Evolutionary conservation across 2,113 vertebrate species (phyloP), one percentile per base, ranked within the genome.

Genomic region (Boleophthalmus pectinirostris): DNA sequence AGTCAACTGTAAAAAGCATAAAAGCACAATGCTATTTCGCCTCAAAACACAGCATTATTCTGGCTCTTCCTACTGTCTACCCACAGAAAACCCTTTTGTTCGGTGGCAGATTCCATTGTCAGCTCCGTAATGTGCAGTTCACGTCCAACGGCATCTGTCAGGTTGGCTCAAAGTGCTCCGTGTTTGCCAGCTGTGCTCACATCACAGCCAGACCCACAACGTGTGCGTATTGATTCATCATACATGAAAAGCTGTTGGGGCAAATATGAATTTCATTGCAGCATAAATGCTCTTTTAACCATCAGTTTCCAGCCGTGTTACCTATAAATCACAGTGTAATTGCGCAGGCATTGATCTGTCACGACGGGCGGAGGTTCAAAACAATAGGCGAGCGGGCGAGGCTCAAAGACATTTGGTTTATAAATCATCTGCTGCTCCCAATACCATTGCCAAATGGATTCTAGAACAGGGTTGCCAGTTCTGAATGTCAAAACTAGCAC

Each of bases 101-200:
- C 63, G 69, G 66, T 67, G 67, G 6, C 33, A 20, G 46, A 60
- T 45, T 65, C 63, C 73, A 68, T 69, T 23, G 73, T 79, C 66
- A 70, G 66, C 80, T 61, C 71, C 73, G 79, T 86, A 77, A 80
- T 81, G 78, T 67, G 23, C 24, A 25, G 70, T 69, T 76, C 51
- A 81, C 15, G 53, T 77, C 84, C 88, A 79, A 77, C 70, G 70
- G 72, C 80, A 82, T 69, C 86, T 82, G 80, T 85, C 82, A 78
- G 67, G 68, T 72, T 74, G 72, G 78, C 82, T 74, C 56, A 65
- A 56, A 79, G 78, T 65, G 56, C 72, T 83, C 57, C 13, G 57
- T 21, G 20, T 75, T 70, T 86, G 81, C 78, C 74, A 85, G 85
- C 83, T 86, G 80, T 76, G 80, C 63, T 84, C 74, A 77, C 74